Percentiles rank a stretch among this genome's conserved stretches.
Conservation (phyloP, 1,140 invertebrate genomes). For the Harlomillsia oculata region DNA sequence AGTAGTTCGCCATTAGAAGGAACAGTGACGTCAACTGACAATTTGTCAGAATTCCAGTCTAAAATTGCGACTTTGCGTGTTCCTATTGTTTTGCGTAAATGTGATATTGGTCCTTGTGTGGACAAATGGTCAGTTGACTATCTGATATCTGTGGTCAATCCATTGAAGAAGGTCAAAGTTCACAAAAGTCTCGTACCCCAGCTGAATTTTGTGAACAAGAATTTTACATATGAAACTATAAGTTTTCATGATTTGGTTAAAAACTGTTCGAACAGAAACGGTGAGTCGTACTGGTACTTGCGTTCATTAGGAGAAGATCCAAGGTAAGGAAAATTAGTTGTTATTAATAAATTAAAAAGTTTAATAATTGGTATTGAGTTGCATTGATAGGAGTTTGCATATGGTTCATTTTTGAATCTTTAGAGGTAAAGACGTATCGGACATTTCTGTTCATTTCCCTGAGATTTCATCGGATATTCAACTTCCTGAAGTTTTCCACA, state of each 20-base stretch:
- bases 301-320: slow-evolving; percentile 47
- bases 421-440: slow-evolving; percentile 47
- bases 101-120: slow-evolving; percentile 46
- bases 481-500: slow-evolving; percentile 44
- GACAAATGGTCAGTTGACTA: slow-evolving; percentile 47
- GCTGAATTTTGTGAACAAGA: slow-evolving; percentile 51
- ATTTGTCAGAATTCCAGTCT: no score
- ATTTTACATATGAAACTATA: slow-evolving; percentile 49
- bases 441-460: slow-evolving; percentile 46
- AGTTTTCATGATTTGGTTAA: slow-evolving; percentile 44
- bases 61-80: background rate
- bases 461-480: slow-evolving; percentile 44
- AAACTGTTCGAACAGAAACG: slow-evolving; percentile 37
- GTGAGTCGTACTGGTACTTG: slow-evolving; percentile 46
- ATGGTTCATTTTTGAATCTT: slow-evolving; percentile 3
- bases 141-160: slow-evolving; percentile 41
- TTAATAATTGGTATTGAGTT: background rate
- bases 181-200: slow-evolving; percentile 44
- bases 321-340: slow-evolving; percentile 19
- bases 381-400: background rate
- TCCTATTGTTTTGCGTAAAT: slow-evolving; percentile 34
- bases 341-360: background rate
- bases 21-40: no score
- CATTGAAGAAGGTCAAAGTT: slow-evolving; percentile 44
- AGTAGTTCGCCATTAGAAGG: no score